These are phyloP conservation scores for Eristalinus aeneus DNA, from an alignment of 2,888 invertebrate species.

Conservation along the genomic window DNA sequence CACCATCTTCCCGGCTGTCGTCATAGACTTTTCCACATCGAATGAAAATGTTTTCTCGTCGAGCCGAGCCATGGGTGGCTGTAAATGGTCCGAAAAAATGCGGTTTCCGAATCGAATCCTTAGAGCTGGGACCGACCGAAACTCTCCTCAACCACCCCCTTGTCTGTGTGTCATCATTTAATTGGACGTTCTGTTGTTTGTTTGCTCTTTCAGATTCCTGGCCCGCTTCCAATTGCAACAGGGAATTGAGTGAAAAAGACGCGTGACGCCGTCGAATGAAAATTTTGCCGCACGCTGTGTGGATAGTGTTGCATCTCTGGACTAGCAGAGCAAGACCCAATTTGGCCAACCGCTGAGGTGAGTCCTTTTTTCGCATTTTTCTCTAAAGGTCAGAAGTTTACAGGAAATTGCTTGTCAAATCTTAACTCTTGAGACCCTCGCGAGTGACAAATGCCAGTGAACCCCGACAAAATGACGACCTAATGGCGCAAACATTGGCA, in stretches of 20 bases:
- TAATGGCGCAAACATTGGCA: conserved; percentile 40
- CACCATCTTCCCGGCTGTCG: conserved; percentile 23
- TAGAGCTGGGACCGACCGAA: conserved; percentile 26
- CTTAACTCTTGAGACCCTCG: background rate
- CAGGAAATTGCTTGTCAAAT: background rate
- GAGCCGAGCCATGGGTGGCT: background rate
- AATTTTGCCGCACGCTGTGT: conserved; percentile 31
- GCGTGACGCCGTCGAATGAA: conserved; percentile 66
- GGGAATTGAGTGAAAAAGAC: conserved; percentile 66
- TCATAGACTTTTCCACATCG: conserved; percentile 21
- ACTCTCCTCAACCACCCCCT: background rate
- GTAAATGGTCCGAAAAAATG: conserved; percentile 30
- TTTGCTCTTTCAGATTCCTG: conserved; percentile 57
- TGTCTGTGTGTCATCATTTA: conserved; percentile 48
- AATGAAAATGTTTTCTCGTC: conserved; percentile 14
- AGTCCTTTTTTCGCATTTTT: background rate
- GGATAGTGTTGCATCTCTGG: conserved; percentile 59
- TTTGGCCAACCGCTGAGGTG: conserved; percentile 35
- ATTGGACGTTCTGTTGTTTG: conserved; percentile 49
- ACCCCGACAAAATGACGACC: conserved; percentile 12
- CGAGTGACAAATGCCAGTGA: conserved; percentile 5
- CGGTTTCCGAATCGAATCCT: conserved; percentile 47
- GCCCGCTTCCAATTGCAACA: conserved; percentile 62
- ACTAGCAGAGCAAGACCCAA: conserved; percentile 24
- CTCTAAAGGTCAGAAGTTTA: conserved; percentile 34